Percentiles rank a stretch among this genome's conserved stretches.
Evolutionary conservation across 2,113 vertebrate genomes (phyloP).

Genomic region (Piprites chloris): DNA sequence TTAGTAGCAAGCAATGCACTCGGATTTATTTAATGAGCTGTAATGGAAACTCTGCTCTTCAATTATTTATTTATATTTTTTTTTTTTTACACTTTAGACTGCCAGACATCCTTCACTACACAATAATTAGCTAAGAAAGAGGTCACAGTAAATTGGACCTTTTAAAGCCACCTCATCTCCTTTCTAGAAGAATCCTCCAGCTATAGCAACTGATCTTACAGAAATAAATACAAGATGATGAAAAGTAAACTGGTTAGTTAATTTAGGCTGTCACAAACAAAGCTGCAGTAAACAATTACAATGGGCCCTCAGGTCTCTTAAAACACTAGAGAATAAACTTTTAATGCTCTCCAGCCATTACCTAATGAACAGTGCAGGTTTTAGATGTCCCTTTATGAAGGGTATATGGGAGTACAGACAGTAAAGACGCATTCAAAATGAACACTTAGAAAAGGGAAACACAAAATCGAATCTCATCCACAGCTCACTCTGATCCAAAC

Average conservation of each 20-base stretch:
- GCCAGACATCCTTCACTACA: slow-evolving; percentile 11
- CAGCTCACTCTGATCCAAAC: not conserved
- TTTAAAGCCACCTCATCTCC: not conserved
- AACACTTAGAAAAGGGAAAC: not conserved
- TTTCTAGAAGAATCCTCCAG: not conserved
- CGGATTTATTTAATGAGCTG: slow-evolving; percentile 25
- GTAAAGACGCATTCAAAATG: not conserved
- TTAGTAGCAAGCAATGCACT: not conserved
- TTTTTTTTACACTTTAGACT: slow-evolving; percentile 4
- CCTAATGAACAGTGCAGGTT: not conserved
- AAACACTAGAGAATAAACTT: not conserved
- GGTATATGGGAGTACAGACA: not conserved
- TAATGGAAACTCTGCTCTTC: slow-evolving; percentile 26
- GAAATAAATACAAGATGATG: slow-evolving; percentile 3
- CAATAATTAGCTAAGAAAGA: slow-evolving; percentile 38
- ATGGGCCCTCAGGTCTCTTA: not conserved
- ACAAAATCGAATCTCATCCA: not conserved
- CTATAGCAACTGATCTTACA: not conserved
- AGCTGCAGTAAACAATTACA: slow-evolving; percentile 4
- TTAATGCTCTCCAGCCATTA: not conserved
- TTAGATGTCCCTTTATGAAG: not conserved
- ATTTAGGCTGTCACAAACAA: slow-evolving; percentile 3
- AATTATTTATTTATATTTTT: slow-evolving; percentile 9
- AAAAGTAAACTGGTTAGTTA: slow-evolving; percentile 20
- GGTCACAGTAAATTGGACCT: not conserved